Evolutionary conservation across 2,797 vertebrate species (phyloP), one percentile per base, ranked within the genome.

Genomic region (Galagoides demidoff): DNA sequence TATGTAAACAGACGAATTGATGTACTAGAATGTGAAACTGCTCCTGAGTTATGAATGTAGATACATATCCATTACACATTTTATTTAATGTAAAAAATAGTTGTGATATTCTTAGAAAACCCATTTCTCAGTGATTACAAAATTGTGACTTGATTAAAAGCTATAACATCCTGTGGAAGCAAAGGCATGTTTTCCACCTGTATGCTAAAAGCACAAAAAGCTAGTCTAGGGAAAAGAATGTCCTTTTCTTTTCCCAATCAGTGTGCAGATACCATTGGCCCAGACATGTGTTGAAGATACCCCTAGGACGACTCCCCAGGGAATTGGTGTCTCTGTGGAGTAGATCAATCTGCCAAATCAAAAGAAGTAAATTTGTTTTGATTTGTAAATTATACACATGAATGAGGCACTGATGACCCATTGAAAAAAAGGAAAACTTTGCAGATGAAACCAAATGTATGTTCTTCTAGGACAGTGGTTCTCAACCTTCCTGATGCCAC

Each of bases 91-190:
- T 89, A 73, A 92, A 96, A 94, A 92, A 37, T 63, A 83, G 34
- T 76, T 57, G 23, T 95, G 52, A 25, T 77, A 25, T 61, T 94
- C 94, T 96, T 85, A 94, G 84, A 87, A 97, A 90, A 37, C 55
- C 49, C 52, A 63, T 79, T 97, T 92, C 76, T 94, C 20, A 34
- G 63, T 85, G 71, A 7, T 95, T 63, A 85, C 14, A 59, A 57
- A 73, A 89, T 23, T 49, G 2, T 20, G 73, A 87, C 79, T 95
- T 74, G 79, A 43, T 96, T 93, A 95, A 61, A 94, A 95, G 1
- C 49, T 82, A 0, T 52, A 85, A 95, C 73, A 7, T 92, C 83
- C 45, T 88, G 4, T 0, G 34, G 84, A 76, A 92, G 64, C 79
- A 20, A 3, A 78, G 61, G 49, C 57, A 61, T 76, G 37, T 61